Conservation (phyloP, 1,140 invertebrate genomes). For the Luehdorfia chinensis region DNA sequence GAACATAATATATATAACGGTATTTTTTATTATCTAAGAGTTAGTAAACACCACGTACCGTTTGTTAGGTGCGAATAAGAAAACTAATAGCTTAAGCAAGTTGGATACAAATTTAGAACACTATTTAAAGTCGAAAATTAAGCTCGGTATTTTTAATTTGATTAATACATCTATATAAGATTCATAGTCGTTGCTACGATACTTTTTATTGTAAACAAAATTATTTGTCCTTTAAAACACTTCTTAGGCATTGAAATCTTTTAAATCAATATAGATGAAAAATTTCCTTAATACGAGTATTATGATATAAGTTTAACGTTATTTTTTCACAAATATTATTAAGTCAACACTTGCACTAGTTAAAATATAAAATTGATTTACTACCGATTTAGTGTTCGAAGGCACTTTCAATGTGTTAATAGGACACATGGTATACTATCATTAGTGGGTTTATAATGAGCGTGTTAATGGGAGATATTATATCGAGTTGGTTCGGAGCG, state of each 20-base stretch:
- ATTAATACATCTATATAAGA: too few species aligned
- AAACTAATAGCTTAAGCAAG: too few species aligned
- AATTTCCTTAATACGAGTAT: background rate
- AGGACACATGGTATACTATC: constrained; percentile 45
- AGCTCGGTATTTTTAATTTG: too few species aligned
- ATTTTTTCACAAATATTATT: constrained; percentile 2
- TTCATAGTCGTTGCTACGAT: constrained; percentile 65
- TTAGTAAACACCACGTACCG: too few species aligned
- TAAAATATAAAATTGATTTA: background rate
- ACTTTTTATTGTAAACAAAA: constrained; percentile 63
- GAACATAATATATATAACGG: too few species aligned
- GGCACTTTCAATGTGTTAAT: constrained; percentile 40
- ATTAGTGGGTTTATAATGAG: constrained; percentile 25
- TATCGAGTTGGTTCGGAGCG: constrained; percentile 41
- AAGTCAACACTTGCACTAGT: constrained; percentile 8
- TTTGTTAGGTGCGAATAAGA: too few species aligned
- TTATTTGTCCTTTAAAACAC: background rate
- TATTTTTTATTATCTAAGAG: too few species aligned
- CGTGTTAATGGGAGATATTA: constrained; percentile 21
- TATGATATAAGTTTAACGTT: constrained; percentile 7
- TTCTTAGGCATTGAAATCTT: background rate
- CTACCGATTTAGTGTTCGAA: constrained; percentile 26
- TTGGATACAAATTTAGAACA: too few species aligned
- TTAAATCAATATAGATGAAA: constrained; percentile 4
- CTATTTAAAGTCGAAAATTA: too few species aligned